These are phyloP conservation scores for Clarias gariepinus DNA, from an alignment of 2,113 vertebrate species.

Conservation along the genomic window DNA sequence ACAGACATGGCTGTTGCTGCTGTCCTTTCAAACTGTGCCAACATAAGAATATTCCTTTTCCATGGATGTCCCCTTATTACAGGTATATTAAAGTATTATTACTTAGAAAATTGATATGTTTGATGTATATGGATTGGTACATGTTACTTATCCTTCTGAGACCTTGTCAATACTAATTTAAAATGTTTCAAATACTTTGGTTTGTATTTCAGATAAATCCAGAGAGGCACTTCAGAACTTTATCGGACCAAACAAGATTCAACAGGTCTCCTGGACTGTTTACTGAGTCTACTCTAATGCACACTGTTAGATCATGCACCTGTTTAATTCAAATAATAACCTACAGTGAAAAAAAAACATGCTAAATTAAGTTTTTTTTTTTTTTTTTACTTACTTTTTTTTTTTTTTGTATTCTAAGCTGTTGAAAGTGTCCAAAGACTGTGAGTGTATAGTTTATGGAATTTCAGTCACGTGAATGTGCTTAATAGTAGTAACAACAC, in stretches of 20 bases:
- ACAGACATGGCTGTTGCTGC: slow-evolving; percentile 80
- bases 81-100: slow-evolving; percentile 65
- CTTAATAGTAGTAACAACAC: neutral
- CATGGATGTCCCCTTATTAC: slow-evolving; percentile 83
- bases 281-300: slow-evolving; percentile 64
- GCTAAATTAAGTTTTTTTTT: neutral
- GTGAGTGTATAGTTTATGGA: neutral
- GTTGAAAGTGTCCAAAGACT: neutral
- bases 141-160: neutral
- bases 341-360: neutral
- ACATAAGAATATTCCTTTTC: slow-evolving; percentile 81
- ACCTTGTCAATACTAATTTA: neutral
- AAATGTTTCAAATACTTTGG: neutral
- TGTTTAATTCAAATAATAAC: neutral
- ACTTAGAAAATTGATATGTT: neutral
- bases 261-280: slow-evolving; percentile 84
- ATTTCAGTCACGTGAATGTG: slow-evolving; percentile 15
- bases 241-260: slow-evolving; percentile 77
- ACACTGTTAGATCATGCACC: neutral
- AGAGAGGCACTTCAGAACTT: slow-evolving; percentile 77
- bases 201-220: slow-evolving; percentile 73
- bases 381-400: no score
- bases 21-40: slow-evolving; percentile 76
- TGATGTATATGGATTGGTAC: neutral
- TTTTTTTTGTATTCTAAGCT: neutral